A percentile compares a stretch with the other conserved stretches of the same genome.
Conservation (phyloP, 2,113 vertebrate species). For the Microcebus griseorufus region DNA sequence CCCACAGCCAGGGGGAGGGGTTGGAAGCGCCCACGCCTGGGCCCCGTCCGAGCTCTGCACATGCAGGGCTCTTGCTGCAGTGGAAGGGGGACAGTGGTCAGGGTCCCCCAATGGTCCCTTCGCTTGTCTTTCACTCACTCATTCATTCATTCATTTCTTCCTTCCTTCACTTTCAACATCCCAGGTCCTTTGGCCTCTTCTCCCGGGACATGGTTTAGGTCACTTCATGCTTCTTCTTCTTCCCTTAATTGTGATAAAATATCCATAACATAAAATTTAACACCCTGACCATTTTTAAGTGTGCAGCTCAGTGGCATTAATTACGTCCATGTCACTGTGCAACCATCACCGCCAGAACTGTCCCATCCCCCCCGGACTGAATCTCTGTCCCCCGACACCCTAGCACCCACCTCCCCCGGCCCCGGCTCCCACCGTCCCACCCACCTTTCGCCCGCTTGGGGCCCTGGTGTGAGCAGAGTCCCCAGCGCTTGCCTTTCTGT, state of each 20-base stretch:
- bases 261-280: background rate
- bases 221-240: background rate
- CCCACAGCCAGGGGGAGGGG: background rate
- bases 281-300: background rate
- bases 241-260: background rate
- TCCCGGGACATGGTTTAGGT: background rate
- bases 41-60: background rate
- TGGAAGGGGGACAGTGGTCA: background rate
- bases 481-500: background rate
- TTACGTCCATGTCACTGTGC: accelerated
- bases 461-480: background rate
- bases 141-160: background rate
- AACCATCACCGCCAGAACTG: accelerated
- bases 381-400: background rate
- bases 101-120: background rate
- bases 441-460: background rate
- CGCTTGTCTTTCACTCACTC: background rate
- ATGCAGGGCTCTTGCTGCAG: background rate
- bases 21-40: background rate
- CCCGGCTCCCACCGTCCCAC: background rate
- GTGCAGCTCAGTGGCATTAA: background rate
- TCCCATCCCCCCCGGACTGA: accelerated
- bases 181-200: background rate
- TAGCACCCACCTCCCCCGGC: accelerated
- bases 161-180: background rate